Conservation (phyloP, 1,140 invertebrate species). For the Drosophila punjabiensis region DNA sequence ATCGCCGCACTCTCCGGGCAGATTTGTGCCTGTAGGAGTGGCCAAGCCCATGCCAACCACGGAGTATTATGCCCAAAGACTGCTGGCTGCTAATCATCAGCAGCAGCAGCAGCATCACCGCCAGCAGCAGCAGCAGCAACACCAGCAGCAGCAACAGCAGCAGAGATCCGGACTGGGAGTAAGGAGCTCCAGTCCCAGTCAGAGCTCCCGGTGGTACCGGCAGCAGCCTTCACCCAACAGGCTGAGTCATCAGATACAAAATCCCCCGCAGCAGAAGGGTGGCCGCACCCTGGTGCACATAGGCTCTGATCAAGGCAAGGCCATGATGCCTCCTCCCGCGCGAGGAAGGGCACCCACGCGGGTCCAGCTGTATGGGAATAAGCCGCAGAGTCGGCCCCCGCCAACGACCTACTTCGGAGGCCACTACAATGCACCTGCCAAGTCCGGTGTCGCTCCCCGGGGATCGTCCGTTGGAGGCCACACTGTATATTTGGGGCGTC, state of each 20-base stretch:
- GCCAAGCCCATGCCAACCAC: conserved; percentile 81
- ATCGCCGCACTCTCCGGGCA: conserved; percentile 70
- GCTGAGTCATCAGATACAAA: conserved; percentile 12
- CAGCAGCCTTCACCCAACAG: conserved; percentile 44
- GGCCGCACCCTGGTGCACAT: conserved; percentile 78
- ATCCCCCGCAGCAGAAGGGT: conserved; percentile 12
- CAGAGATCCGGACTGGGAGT: neutral
- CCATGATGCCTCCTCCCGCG: conserved; percentile 22
- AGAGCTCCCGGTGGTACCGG: conserved; percentile 41
- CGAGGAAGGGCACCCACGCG: conserved; percentile 67
- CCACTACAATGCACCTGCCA: conserved; percentile 69
- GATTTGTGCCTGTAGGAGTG: conserved; percentile 80
- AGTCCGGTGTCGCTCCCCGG: neutral
- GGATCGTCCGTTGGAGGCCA: conserved; percentile 24
- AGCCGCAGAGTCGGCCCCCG: conserved; percentile 38
- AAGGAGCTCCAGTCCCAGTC: conserved; percentile 18
- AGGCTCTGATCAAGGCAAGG: conserved; percentile 54
- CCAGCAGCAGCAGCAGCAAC: conserved; percentile 3
- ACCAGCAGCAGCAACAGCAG: conserved; percentile 16
- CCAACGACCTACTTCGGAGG: conserved; percentile 67
- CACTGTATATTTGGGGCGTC: conserved; percentile 70
- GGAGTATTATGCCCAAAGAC: conserved; percentile 66
- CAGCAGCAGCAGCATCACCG: conserved; percentile 22
- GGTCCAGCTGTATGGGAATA: conserved; percentile 63
- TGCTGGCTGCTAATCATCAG: conserved; percentile 40